These are phyloP conservation scores for Hemithea aestivaria DNA, from an alignment of 2,888 invertebrate species.

Conservation along the genomic window DNA sequence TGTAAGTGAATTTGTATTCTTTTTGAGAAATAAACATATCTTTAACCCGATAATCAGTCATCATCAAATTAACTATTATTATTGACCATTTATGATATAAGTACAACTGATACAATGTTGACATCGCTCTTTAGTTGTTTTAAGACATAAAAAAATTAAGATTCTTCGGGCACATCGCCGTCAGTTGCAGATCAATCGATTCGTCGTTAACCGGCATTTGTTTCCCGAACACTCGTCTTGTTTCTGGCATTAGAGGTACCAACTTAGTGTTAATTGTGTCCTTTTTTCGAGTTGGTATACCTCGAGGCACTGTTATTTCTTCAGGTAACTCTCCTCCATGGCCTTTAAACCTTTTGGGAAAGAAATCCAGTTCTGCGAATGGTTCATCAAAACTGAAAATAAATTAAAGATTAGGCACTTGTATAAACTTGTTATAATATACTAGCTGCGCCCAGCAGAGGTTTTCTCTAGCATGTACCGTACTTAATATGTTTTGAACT, in stretches of 20 bases:
- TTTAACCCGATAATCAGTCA: too few relatives aligned
- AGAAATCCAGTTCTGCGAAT: neutral
- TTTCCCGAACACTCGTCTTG: neutral
- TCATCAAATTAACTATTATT: too few relatives aligned
- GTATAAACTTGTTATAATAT: neutral
- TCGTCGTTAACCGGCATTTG: too few relatives aligned
- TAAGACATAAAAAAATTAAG: too few relatives aligned
- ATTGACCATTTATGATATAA: too few relatives aligned
- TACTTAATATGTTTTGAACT: constrained; percentile 9
- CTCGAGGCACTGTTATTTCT: neutral
- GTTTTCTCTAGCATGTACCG: constrained; percentile 5
- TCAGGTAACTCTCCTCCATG: neutral
- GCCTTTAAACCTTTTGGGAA: too few relatives aligned
- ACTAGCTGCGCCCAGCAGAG: neutral
- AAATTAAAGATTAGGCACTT: neutral
- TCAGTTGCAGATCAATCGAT: too few relatives aligned
- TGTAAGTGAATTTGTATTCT: too few relatives aligned
- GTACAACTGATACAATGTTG: too few relatives aligned
- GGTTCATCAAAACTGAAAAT: neutral
- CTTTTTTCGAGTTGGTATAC: neutral
- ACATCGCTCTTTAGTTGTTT: too few relatives aligned
- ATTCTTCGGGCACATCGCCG: too few relatives aligned
- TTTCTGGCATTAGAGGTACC: neutral
- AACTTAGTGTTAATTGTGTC: neutral
- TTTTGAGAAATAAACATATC: too few relatives aligned